Conservation (phyloP, 1,140 invertebrate species). For the Arctopsyche grandis region DNA sequence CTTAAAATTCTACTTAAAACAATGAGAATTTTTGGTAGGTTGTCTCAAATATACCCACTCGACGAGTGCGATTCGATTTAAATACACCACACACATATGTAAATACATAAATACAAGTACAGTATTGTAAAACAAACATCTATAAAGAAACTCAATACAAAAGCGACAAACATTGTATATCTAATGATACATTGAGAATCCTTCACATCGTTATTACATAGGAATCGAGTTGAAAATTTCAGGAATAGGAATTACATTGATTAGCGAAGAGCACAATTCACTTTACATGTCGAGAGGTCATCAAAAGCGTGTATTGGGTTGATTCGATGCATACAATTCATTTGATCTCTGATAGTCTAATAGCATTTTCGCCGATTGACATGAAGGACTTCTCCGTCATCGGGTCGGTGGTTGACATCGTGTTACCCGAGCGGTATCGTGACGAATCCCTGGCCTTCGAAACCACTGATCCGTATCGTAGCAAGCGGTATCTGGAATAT, state of each 20-base stretch:
- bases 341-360: constrained; percentile 1
- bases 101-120: too few species aligned
- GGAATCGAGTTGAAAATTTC: too few species aligned
- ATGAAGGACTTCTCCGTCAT: constrained; percentile 43
- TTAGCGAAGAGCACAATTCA: background rate
- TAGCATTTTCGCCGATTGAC: constrained; percentile 20
- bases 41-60: too few species aligned
- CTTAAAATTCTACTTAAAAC: too few species aligned
- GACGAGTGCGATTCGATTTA: too few species aligned
- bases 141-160: too few species aligned
- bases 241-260: background rate
- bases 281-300: background rate
- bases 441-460: constrained; percentile 46
- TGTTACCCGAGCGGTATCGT: constrained; percentile 48
- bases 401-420: constrained; percentile 25
- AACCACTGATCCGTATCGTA: constrained; percentile 50
- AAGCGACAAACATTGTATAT: background rate
- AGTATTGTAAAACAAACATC: too few species aligned
- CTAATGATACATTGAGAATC: background rate
- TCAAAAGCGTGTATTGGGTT: too few species aligned
- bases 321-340: background rate
- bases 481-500: constrained; percentile 48
- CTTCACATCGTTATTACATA: too few species aligned
- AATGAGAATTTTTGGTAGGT: too few species aligned
- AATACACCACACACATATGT: too few species aligned